phyloP scores from a whole-genome alignment of 2,113 vertebrate genomes.

The Sphaerodactylus townsendi region DNA sequence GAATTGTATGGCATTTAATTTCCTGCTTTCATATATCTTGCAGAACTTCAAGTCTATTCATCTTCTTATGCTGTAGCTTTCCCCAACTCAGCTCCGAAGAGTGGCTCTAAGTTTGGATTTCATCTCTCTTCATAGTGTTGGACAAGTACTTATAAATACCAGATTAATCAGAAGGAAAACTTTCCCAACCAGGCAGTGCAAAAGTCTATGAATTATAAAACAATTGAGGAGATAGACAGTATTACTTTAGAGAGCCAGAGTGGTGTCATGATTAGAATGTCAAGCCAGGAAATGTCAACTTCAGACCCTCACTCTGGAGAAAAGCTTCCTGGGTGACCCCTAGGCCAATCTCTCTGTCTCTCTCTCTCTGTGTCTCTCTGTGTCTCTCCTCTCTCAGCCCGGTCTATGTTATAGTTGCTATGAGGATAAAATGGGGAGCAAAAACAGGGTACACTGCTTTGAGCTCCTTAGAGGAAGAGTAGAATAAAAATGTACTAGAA shows the following conservation, averaged over 20 bases:
- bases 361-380: too few species aligned
- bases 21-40: neutral
- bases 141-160: slow-evolving; percentile 18
- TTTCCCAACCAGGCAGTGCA: neutral
- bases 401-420: too few species aligned
- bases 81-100: neutral
- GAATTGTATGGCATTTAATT: slow-evolving; percentile 10
- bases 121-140: neutral
- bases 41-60: neutral
- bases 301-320: too few species aligned
- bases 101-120: slow-evolving; percentile 13
- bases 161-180: neutral
- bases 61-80: neutral
- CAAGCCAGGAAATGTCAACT: too few species aligned
- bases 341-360: too few species aligned
- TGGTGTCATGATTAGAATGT: too few species aligned
- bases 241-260: neutral
- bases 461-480: too few species aligned
- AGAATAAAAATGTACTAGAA: too few species aligned
- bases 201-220: neutral
- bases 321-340: too few species aligned
- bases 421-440: too few species aligned
- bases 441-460: too few species aligned
- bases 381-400: too few species aligned
- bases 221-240: neutral